Evolutionary conservation across 1,140 invertebrate genomes (phyloP).

Genomic region (Cydia fagiglandana): DNA sequence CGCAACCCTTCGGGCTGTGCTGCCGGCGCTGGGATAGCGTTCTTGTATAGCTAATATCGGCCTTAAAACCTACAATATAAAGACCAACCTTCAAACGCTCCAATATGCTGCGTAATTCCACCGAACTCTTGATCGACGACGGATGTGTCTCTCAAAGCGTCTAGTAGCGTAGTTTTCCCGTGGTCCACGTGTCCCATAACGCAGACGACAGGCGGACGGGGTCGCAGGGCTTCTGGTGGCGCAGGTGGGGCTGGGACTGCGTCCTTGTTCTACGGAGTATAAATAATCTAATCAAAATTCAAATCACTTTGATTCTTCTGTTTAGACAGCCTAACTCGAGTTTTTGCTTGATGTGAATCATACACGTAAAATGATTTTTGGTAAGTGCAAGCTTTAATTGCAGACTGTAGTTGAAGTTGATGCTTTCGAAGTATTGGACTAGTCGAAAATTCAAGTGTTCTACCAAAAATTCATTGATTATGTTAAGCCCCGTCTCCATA

Average conservation of each 20-base stretch:
- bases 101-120: constrained; percentile 99
- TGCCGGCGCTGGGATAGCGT: constrained; percentile 81
- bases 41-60: constrained; percentile 49
- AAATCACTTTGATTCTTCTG: too few species aligned
- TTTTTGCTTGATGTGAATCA: too few species aligned
- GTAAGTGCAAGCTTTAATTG: too few species aligned
- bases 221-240: constrained; percentile 81
- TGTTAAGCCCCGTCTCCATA: too few species aligned
- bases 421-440: too few species aligned
- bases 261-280: constrained; percentile 65
- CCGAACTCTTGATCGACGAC: constrained; percentile 97
- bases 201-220: constrained; percentile 94
- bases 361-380: too few species aligned
- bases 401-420: too few species aligned
- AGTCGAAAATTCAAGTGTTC: too few species aligned
- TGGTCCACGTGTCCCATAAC: constrained; percentile 99
- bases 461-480: too few species aligned
- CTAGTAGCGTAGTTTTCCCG: constrained; percentile 98
- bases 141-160: constrained; percentile 91
- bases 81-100: constrained; percentile 92
- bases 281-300: neutral
- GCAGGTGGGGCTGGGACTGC: constrained; percentile 82
- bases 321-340: too few species aligned
- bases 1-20: constrained; percentile 82
- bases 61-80: too few species aligned